A percentile compares a stretch with the other conserved stretches of the same genome.
phyloP scores from a whole-genome alignment of 1,140 invertebrate species.

The Drosophila truncata region DNA sequence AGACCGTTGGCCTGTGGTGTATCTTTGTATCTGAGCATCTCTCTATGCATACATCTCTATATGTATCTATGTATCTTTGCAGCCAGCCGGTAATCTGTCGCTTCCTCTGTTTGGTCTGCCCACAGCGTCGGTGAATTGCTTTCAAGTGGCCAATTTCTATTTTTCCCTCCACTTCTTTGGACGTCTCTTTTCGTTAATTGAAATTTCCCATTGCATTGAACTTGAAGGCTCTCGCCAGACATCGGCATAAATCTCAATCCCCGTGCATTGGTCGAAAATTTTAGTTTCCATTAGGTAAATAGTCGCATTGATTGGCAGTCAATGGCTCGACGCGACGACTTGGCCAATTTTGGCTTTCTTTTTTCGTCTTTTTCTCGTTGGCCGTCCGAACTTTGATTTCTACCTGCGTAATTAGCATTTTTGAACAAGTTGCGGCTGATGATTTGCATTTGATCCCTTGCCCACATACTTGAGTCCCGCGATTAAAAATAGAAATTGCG shows the following conservation, averaged over 20 bases:
- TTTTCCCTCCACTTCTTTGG: slow-evolving; percentile 25
- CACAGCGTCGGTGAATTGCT: slow-evolving; percentile 58
- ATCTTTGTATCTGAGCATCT: slow-evolving; percentile 32
- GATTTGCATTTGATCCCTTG: slow-evolving; percentile 26
- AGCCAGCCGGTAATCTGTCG: slow-evolving; percentile 26
- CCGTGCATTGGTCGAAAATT: slow-evolving; percentile 40
- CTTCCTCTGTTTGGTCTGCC: slow-evolving; percentile 41
- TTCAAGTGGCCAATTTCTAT: slow-evolving; percentile 76
- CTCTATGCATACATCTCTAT: not conserved
- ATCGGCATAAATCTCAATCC: slow-evolving; percentile 55
- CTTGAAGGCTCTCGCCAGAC: slow-evolving; percentile 59
- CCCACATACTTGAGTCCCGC: slow-evolving; percentile 3
- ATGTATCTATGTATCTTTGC: slow-evolving; percentile 43
- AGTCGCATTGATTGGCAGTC: slow-evolving; percentile 53
- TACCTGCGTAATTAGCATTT: slow-evolving; percentile 61
- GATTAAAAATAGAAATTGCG: slow-evolving; percentile 50
- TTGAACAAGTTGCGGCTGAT: slow-evolving; percentile 16
- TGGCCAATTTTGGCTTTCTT: slow-evolving; percentile 48
- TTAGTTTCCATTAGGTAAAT: slow-evolving; percentile 58
- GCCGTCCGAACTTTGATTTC: slow-evolving; percentile 40
- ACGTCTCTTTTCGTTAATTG: slow-evolving; percentile 55
- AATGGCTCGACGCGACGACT: slow-evolving; percentile 14
- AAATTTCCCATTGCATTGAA: slow-evolving; percentile 77
- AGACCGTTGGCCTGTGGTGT: slow-evolving; percentile 29
- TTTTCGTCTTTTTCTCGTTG: slow-evolving; percentile 25